phyloP scores from a whole-genome alignment of 2,113 vertebrate species.

The Elaphurus davidianus region DNA sequence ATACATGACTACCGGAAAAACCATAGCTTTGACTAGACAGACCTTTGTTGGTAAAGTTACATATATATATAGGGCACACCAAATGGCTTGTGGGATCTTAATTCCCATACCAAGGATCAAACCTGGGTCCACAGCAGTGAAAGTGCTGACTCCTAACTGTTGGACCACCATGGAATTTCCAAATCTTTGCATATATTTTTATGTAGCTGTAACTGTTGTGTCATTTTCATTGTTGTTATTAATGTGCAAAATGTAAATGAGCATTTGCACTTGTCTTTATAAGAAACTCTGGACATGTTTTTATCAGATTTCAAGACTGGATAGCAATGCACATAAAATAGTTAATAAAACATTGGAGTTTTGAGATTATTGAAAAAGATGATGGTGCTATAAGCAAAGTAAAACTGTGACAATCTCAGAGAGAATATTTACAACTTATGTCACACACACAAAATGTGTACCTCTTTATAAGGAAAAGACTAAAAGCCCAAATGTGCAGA shows the following conservation, averaged over 20 bases:
- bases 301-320: constrained; percentile 50
- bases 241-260: constrained; percentile 45
- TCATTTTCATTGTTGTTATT: constrained; percentile 50
- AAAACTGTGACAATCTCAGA: neutral
- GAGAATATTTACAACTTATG: neutral
- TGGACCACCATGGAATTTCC: neutral
- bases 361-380: constrained; percentile 23
- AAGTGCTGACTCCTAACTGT: neutral
- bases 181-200: constrained; percentile 57
- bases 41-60: neutral
- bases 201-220: constrained; percentile 31
- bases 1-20: neutral
- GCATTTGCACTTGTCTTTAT: constrained; percentile 34
- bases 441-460: neutral
- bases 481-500: neutral
- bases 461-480: neutral
- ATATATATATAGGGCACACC: neutral
- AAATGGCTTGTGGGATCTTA: neutral
- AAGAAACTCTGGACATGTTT: constrained; percentile 44
- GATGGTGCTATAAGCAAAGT: neutral
- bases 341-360: constrained; percentile 57
- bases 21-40: neutral
- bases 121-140: neutral
- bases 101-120: neutral
- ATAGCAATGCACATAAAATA: constrained; percentile 58